These are phyloP conservation scores for Silurus meridionalis DNA, from an alignment of 2,113 vertebrate species.

Conservation along the genomic window DNA sequence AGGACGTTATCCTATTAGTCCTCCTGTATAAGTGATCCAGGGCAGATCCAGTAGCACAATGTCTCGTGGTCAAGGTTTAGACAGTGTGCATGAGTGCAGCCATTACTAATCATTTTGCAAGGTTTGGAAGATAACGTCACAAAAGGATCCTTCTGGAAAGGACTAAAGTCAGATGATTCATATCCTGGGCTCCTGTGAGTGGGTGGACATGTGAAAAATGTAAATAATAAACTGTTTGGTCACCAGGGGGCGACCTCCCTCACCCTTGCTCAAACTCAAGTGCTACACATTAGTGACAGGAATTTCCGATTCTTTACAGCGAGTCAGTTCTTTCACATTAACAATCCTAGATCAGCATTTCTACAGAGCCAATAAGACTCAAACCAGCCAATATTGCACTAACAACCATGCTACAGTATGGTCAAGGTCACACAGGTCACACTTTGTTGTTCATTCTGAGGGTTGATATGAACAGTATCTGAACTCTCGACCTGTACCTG, in stretches of 20 bases:
- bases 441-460: no score
- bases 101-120: not conserved
- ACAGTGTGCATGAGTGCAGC: not conserved
- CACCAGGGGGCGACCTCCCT: constrained; percentile 12
- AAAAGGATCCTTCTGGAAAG: not conserved
- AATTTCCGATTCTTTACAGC: not conserved
- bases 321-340: not conserved
- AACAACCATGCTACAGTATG: no score
- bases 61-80: not conserved
- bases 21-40: not conserved
- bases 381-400: no score
- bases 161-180: not conserved
- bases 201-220: not conserved
- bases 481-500: no score
- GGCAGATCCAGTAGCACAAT: not conserved
- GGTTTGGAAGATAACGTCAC: not conserved
- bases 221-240: not conserved
- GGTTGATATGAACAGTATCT: no score
- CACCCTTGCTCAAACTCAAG: not conserved
- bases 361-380: no score
- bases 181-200: not conserved
- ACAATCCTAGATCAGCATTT: no score
- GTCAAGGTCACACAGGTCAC: no score
- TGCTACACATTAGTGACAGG: not conserved
- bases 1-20: not conserved